Evolutionary conservation across 2,797 vertebrate genomes (phyloP), one percentile per base, ranked within the genome.

Genomic region (Ctenopoma multispine): DNA sequence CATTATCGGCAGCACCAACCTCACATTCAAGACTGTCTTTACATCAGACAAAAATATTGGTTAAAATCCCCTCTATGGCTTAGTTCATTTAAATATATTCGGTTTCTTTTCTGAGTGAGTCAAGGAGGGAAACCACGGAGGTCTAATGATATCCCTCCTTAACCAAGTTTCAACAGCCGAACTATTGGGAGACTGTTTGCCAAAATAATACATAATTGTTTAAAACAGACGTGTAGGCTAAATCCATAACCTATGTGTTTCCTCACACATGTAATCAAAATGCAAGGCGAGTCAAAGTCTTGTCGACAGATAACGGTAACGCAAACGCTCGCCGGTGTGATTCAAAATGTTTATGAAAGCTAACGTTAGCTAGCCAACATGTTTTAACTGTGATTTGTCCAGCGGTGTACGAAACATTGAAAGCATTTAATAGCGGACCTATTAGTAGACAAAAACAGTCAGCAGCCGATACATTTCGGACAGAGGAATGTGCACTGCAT

Each of bases 401-500:
- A 75, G 78, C 63, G 55, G 63, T 61, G 69, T 34, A 41, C 21
- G 47, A 58, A 75, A 38, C 51, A 62, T 8, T 12, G 24, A 53
- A 38, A 47, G 41, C 71, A 1, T 59, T 44, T 77, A 29, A 63
- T 58, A 81, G 23, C 50, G 14, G 46, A 75, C 8, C 12, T 24
- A 55, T 18, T 12, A 47, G 34, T 10, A 11, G 5, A 70, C n/a
- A 63, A 61, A 63, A 20, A 50, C 62, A 49, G 31, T 6, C 34
- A 14, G 6, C 31, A 53, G 43, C 47, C 51, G 59, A 82, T 49
- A 72, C 72, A 53, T 78, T 84, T 74, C 9, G 49, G 46, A 82
- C 56, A 68, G n/a, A 72, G 62, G 65, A 88, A 89, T 83, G 82
- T 72, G 65, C 61, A 65, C 57, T 47, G 77, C 81, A 89, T 92